A percentile compares a stretch with the other conserved stretches of the same genome.
Conservation (phyloP, 2,888 invertebrate species). For the Furcula furcula region DNA sequence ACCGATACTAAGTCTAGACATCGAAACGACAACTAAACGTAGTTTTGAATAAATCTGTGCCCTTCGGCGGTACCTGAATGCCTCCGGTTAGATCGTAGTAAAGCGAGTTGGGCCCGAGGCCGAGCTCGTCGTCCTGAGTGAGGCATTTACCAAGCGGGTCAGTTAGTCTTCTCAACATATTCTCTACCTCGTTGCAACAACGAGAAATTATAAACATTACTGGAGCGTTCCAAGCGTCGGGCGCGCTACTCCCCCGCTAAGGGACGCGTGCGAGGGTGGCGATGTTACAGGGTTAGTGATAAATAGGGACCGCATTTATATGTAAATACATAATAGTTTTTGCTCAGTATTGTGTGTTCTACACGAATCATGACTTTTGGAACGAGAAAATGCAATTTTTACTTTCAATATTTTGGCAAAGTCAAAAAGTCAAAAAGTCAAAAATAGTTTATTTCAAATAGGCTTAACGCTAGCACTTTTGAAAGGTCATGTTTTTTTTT, state of each 20-base stretch:
- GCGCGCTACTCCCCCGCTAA: conserved; percentile 54
- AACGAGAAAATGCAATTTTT: too few relatives aligned
- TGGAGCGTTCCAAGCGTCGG: conserved; percentile 56
- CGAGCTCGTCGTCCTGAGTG: conserved; percentile 80
- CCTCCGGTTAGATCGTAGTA: conserved; percentile 81
- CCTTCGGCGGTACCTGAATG: conserved; percentile 73
- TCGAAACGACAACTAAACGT: conserved; percentile 29
- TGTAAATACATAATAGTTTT: too few relatives aligned
- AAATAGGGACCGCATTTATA: too few relatives aligned
- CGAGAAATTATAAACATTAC: conserved; percentile 64
- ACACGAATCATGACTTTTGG: too few relatives aligned
- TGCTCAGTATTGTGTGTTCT: too few relatives aligned
- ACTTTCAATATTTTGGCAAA: too few relatives aligned
- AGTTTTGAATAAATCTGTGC: conserved; percentile 36
- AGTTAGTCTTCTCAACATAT: conserved; percentile 73
- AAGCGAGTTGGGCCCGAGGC: conserved; percentile 78
- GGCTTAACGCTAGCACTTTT: too few relatives aligned
- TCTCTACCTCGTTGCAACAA: conserved; percentile 70
- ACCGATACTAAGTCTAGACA: conserved; percentile 12
- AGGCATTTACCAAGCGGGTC: conserved; percentile 78
- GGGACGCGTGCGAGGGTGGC: conserved; percentile 44
- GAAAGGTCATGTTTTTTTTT: too few relatives aligned
- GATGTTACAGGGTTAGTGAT: conserved; percentile 44
- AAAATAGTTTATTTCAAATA: too few relatives aligned
- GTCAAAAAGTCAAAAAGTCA: too few relatives aligned